Base-by-base conservation (phyloP, 2,888 invertebrate genomes). In the Drosophila atripex region DNA sequence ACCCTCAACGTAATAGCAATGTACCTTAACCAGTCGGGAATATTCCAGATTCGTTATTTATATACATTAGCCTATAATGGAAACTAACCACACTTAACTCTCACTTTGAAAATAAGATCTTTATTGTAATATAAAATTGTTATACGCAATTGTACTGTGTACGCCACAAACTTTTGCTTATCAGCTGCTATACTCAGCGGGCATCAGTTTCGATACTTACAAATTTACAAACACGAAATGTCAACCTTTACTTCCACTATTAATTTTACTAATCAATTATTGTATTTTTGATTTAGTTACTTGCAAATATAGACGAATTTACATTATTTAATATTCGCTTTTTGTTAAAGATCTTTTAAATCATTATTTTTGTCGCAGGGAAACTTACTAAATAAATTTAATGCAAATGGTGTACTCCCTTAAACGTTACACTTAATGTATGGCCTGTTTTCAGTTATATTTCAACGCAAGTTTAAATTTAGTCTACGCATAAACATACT, bases 201-300 rank as follows among this genome's bases (percentile, higher is more conserved):
- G 2, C 32, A 23, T 12, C 4, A 39, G 18, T 14, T 41, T 41
- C 11, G 16, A 11, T 43, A 43, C 21, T 21, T 43, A 21, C 12
- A 43, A 4, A 21, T 43, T 16, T 18, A 41, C 18, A 41, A 35
- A 35, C 35, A 6, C 3, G 14, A 14, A 35, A 6, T 35, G 2
- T 12, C 35, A 35, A 35, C n/a, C 35, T n/a, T n/a, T 35, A n/a
- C 39, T 8, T 41, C 12, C 0, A 57, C 11, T 39, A 16, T 47
- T 61, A 30, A 58, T 23, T 32, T 8, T 47, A 61, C 58, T 61
- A 61, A 61, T 41, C n/a, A 23, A n/a, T 47, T 14, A 57, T 16
- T 41, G 47, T 57, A 47, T 47, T 47, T 30, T 57, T 60, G 38
- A 57, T 30, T 39, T 30, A 60, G 38, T 47, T 60, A 46, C n/a